Base-by-base conservation (phyloP, 2,113 vertebrate genomes). In the Erinaceus europaeus region DNA sequence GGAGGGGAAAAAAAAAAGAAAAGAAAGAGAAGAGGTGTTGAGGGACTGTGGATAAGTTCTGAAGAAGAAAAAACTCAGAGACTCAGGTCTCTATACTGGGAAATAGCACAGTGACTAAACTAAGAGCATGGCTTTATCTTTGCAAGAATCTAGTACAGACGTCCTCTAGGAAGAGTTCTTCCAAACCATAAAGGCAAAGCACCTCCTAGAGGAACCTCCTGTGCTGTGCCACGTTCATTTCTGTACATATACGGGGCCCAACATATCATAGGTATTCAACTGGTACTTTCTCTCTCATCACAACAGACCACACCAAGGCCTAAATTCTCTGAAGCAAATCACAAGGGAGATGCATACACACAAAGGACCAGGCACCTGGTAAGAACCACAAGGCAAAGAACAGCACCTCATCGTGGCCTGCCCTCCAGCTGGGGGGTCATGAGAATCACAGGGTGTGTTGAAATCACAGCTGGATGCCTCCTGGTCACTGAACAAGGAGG, bases 331-430 rank as follows among this genome's bases (percentile, higher is more conserved):
- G 89, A 84, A 87, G 89, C 88, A 85, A 93, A 85, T 89, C 57
- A 77, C 78, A 75, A 62, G 82, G 59, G 69, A 50, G 9, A 59
- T 15, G 23, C 46, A 67, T 10, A 15, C 5, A 53, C 34, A 90
- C 23, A 20, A n/a, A n/a, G n/a, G 55, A 36, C 32, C 74, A 83
- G 79, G 55, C 83, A 90, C 90, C 89, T 93, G 88, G 69, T 32
- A 73, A 25, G 55, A 62, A 84, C 78, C 67, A 12, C 87, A 89
- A 94, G 84, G 87, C 92, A 93, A 94, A 95, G 91, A 84, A 46
- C 3, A 77, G 50, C 40, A 64, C 50, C 74, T 74, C 71, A 23
- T 20, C 38, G 32, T 12, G 36, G 69, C 34, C 36, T 73, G 83
- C 17, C 61, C 77, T 61, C 23, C 82, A 91, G 91, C 81, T 88